Percentiles rank a stretch among this genome's conserved stretches.
Conservation (phyloP, 2,113 vertebrate species). For the Dicaeum eximium region DNA sequence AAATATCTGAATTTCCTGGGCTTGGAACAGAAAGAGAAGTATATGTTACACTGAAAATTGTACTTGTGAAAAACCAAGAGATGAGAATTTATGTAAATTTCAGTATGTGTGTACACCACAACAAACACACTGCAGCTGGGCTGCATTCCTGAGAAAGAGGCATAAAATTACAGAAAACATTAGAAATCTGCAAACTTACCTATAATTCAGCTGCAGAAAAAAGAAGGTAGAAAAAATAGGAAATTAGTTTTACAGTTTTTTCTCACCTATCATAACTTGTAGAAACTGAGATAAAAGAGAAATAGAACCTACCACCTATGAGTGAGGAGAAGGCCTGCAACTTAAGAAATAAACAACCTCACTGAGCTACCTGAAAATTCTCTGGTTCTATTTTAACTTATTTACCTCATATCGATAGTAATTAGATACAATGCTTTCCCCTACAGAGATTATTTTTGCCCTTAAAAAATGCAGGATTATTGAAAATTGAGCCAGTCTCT, state of each 20-base stretch:
- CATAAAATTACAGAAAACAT: not conserved
- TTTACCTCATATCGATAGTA: not conserved
- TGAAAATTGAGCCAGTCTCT: constrained; percentile 9
- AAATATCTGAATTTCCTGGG: not conserved
- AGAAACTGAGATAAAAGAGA: not conserved
- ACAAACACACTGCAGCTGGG: not conserved
- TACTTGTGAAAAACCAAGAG: not conserved
- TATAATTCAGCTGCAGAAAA: not conserved
- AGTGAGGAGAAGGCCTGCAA: not conserved
- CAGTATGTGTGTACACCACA: not conserved
- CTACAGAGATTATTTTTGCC: not conserved
- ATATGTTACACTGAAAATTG: not conserved
- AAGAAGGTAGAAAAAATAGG: not conserved
- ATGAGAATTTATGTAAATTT: not conserved
- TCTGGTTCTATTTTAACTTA: not conserved
- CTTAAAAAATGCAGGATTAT: not conserved
- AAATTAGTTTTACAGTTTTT: not conserved
- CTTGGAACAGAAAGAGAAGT: not conserved
- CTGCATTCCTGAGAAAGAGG: not conserved
- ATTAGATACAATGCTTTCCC: not conserved
- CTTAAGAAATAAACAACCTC: not conserved
- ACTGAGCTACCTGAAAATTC: not conserved
- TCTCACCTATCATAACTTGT: not conserved
- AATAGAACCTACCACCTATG: not conserved
- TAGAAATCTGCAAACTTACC: not conserved